Percentiles rank a stretch among this genome's conserved stretches.
These are phyloP conservation scores for Limulus polyphemus DNA, from an alignment of 2,888 invertebrate species.

Conservation along the genomic window DNA sequence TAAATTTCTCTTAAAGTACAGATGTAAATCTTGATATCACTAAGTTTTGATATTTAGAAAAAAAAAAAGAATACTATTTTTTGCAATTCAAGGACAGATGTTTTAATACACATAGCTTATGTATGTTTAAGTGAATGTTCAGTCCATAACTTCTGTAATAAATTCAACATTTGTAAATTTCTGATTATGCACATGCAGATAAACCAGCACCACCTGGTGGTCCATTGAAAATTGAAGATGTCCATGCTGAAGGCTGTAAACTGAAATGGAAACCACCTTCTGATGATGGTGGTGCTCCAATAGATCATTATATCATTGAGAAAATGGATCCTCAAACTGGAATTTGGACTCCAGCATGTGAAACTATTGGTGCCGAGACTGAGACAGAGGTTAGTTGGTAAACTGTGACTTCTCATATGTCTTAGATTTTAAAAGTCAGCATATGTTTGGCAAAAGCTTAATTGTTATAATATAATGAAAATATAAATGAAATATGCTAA, in stretches of 20 bases:
- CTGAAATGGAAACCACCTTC: constrained; percentile 90
- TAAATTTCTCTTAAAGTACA: too few species aligned
- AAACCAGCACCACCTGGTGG: constrained; percentile 79
- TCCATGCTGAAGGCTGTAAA: constrained; percentile 83
- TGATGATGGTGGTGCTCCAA: constrained; percentile 87
- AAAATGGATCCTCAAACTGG: constrained; percentile 83
- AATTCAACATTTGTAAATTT: background rate
- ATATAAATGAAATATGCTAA: too few species aligned
- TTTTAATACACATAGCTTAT: too few species aligned
- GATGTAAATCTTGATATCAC: too few species aligned
- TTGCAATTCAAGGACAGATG: too few species aligned
- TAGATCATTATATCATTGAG: constrained; percentile 91
- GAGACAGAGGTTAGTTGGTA: constrained; percentile 13
- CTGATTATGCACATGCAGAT: constrained; percentile 42
- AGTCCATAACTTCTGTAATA: too few species aligned
- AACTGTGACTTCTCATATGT: constrained; percentile 4
- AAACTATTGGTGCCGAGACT: constrained; percentile 21
- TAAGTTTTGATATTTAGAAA: too few species aligned
- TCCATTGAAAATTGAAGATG: constrained; percentile 72
- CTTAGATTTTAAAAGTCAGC: too few species aligned
- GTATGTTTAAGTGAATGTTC: too few species aligned
- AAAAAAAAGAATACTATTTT: too few species aligned
- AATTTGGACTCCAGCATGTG: constrained; percentile 67
- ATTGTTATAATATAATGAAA: too few species aligned
- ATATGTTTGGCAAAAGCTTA: too few species aligned